These are phyloP conservation scores for Fistularia commersonii DNA, from an alignment of 2,797 vertebrate genomes.

Conservation along the genomic window DNA sequence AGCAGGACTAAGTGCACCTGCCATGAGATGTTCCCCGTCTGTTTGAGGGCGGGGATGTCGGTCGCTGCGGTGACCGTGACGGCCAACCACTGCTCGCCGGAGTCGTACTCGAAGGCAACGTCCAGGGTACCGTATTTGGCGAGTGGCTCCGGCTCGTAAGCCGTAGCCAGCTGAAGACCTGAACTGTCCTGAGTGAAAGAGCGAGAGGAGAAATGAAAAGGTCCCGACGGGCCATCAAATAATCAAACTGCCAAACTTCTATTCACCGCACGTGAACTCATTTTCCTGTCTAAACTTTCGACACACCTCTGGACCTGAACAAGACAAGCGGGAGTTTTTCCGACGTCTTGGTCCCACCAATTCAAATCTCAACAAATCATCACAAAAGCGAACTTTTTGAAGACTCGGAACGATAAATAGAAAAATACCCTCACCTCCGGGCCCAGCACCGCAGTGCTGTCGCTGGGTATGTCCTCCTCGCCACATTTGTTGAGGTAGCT, in stretches of 20 bases:
- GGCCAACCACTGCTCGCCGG: constrained; percentile 89
- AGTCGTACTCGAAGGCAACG: constrained; percentile 97
- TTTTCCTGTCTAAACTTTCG: too few species aligned
- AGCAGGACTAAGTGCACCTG: constrained; percentile 97
- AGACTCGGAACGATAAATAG: too few species aligned
- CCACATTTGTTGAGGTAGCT: constrained; percentile 90
- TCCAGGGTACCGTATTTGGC: constrained; percentile 95
- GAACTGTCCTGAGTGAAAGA: constrained; percentile 72
- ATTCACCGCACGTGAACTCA: too few species aligned
- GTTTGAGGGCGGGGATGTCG: constrained; percentile 90
- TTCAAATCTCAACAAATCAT: too few species aligned
- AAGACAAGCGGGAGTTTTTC: too few species aligned
- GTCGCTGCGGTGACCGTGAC: constrained; percentile 97
- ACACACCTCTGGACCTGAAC: too few species aligned
- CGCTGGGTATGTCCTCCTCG: constrained; percentile 93
- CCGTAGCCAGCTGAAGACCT: constrained; percentile 83
- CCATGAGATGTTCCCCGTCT: constrained; percentile 93
- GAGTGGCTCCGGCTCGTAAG: constrained; percentile 92
- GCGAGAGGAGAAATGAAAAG: too few species aligned
- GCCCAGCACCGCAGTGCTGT: constrained; percentile 92
- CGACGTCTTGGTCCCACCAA: too few species aligned
- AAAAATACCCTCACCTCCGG: constrained; percentile 86
- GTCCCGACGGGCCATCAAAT: too few species aligned
- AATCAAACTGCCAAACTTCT: too few species aligned
- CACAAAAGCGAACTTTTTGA: too few species aligned